phyloP scores from a whole-genome alignment of 2,797 vertebrate genomes.

The Alosa sapidissima region DNA sequence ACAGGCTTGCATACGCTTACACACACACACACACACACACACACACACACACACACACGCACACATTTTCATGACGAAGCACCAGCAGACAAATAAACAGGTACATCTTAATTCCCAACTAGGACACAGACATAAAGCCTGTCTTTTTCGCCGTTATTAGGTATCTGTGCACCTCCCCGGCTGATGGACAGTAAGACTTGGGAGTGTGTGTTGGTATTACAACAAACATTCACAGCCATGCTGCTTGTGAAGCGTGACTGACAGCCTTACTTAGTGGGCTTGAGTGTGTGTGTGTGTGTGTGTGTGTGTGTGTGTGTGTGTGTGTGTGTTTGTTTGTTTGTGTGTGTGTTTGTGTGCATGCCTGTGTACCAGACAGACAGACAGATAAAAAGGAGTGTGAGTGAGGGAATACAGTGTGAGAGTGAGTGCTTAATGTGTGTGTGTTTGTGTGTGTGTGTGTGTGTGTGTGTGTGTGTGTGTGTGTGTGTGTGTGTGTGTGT shows the following conservation, averaged over 20 bases:
- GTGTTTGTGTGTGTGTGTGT: no score
- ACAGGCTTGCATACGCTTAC: not conserved
- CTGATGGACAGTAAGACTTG: not conserved
- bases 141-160: not conserved
- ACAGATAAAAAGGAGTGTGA: not conserved
- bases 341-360: constrained; percentile 33
- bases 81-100: not conserved
- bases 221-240: constrained; percentile 48
- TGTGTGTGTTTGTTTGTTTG: constrained; percentile 39
- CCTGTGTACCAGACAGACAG: constrained; percentile 29
- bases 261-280: constrained; percentile 52
- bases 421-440: not conserved
- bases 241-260: constrained; percentile 49
- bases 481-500: no score
- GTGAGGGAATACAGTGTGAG: not conserved
- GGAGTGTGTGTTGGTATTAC: not conserved
- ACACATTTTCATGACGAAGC: not conserved
- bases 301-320: constrained; percentile 28
- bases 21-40: not conserved
- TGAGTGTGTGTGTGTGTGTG: constrained; percentile 37
- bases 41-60: not conserved
- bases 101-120: not conserved
- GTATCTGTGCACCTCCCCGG: not conserved
- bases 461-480: no score
- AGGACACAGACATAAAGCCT: not conserved